Conservation (phyloP, 2,113 vertebrate species). For the Nyctibius bracteatus region DNA sequence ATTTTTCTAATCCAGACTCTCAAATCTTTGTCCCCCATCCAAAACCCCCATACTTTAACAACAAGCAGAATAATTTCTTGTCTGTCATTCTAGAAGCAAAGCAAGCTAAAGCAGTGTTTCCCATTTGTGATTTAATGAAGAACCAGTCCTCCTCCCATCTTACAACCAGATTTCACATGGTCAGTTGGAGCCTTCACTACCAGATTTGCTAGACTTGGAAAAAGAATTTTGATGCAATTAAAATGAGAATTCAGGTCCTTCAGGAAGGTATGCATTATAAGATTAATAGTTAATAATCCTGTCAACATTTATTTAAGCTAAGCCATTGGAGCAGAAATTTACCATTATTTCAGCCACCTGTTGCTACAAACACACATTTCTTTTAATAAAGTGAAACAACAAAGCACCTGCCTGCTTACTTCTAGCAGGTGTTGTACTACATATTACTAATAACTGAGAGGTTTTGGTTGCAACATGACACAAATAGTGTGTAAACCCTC, state of each 20-base stretch:
- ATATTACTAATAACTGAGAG: background rate
- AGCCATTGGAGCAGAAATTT: background rate
- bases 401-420: background rate
- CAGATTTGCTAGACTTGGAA: background rate
- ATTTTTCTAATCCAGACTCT: background rate
- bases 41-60: background rate
- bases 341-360: background rate
- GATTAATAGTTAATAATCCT: slow-evolving; percentile 17
- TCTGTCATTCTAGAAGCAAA: background rate
- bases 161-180: background rate
- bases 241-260: background rate
- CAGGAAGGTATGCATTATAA: background rate
- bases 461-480: background rate
- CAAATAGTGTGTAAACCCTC: background rate
- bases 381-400: background rate
- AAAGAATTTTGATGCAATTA: background rate
- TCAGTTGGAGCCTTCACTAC: background rate
- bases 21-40: background rate
- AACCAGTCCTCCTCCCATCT: background rate
- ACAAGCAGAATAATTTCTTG: background rate
- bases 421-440: background rate
- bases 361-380: background rate
- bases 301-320: background rate
- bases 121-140: background rate
- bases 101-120: background rate